Percentiles rank a stretch among this genome's conserved stretches.
Conservation (phyloP, 2,888 invertebrate genomes). For the Spilosoma lubricipeda region DNA sequence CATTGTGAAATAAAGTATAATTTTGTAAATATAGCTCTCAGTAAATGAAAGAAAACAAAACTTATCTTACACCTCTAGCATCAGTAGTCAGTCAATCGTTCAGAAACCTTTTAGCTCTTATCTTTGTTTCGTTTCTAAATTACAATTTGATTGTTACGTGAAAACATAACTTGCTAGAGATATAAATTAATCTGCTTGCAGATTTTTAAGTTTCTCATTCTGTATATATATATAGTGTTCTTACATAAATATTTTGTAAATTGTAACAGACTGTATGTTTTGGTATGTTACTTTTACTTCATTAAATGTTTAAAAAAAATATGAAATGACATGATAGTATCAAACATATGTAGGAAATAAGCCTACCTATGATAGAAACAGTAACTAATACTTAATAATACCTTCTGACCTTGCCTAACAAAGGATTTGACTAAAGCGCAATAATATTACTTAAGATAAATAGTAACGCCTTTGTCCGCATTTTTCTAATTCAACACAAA, state of each 20-base stretch:
- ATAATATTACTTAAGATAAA: slow-evolving; percentile 23
- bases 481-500: slow-evolving; percentile 51
- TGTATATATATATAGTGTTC: no score
- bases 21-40: not conserved
- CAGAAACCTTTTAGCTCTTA: not conserved
- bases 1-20: not conserved
- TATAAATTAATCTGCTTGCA: not conserved
- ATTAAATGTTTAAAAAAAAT: no score
- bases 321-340: no score
- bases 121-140: not conserved
- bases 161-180: not conserved
- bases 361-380: not conserved
- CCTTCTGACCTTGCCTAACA: not conserved
- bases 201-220: not conserved
- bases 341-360: no score
- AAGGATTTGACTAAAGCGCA: not conserved
- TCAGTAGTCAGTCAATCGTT: not conserved
- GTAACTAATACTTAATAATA: not conserved
- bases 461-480: slow-evolving; percentile 34
- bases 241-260: not conserved
- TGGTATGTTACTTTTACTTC: no score
- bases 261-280: no score
- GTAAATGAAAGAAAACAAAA: not conserved
- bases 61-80: not conserved
- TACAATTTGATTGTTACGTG: not conserved